Percentiles rank a stretch among this genome's conserved stretches.
phyloP scores from a whole-genome alignment of 1,140 invertebrate species.

The Drosophila insularis region DNA sequence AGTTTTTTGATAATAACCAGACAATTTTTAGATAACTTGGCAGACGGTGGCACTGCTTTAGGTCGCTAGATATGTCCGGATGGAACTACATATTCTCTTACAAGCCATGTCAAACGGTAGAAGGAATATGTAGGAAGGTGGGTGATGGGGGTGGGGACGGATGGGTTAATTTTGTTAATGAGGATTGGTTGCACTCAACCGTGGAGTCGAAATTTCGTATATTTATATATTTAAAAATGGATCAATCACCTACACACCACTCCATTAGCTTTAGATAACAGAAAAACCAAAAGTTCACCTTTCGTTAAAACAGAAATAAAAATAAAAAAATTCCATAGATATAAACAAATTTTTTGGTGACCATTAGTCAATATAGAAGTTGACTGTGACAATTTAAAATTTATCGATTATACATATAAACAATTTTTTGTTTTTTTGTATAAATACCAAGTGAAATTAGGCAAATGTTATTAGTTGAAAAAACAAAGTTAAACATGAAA shows the following conservation, averaged over 20 bases:
- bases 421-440: conserved; percentile 20
- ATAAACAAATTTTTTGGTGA: conserved; percentile 15
- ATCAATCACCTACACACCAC: conserved; percentile 35
- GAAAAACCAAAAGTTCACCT: conserved; percentile 1
- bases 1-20: neutral
- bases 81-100: neutral
- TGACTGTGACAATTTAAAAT: conserved; percentile 3
- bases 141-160: neutral
- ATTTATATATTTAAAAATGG: conserved; percentile 26
- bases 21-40: neutral
- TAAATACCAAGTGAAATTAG: conserved; percentile 26
- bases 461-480: conserved; percentile 40
- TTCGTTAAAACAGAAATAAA: conserved; percentile 4
- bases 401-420: neutral
- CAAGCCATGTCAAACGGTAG: neutral
- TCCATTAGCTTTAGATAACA: conserved; percentile 30
- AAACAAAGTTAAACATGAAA: conserved; percentile 43
- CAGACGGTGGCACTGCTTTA: neutral
- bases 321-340: conserved; percentile 6
- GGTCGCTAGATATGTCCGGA: neutral
- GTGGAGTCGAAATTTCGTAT: neutral
- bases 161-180: neutral
- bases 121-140: neutral
- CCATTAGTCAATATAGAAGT: conserved; percentile 8
- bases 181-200: neutral